Base-by-base conservation (phyloP, 1,140 invertebrate genomes). In the Cherax quadricarinatus region DNA sequence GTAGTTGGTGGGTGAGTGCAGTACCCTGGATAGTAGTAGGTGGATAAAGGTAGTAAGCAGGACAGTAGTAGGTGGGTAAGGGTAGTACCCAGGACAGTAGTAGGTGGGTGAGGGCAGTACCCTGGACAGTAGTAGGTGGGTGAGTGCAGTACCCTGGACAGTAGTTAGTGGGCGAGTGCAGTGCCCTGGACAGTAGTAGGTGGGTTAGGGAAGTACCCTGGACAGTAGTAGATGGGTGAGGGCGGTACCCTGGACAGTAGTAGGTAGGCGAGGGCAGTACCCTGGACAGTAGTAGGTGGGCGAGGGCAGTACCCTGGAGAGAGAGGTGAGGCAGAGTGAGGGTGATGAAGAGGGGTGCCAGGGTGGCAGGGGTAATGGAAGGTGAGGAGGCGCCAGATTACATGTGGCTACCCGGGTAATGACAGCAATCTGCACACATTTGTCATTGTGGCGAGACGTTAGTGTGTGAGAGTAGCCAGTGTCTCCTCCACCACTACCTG, bases 351-450 rank as follows among this genome's bases (percentile, higher is more conserved):
- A 16, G 81, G 5, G 60, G 60, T 84, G 60, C 82, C 30, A n/a
- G 30, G 30, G 24, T 7, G 53, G 14, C 4, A 60, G 81, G 53
- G 24, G 48, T 87, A 87, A 87, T 87, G 85, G 51, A 21, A 16
- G 85, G 85, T 87, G 85, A 57, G 48, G 66, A 66, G 85, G 24
- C 70, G 73, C 48, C 18, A 87, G 70, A 87, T 87, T 87, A 87
- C 85, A 78, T 53, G 21, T 79, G 85, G 41, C 70, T 18, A 6
- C 21, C 48, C 73, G 48, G 41, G 70, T 87, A 87, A 87, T 87
- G 85, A 87, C 70, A 24, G 85, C 70, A 87, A 87, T 87, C 85
- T 87, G 85, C 70, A 49, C 85, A 21, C 85, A 87, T 87, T 87
- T 87, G 85, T 87, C 85, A 87, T 79, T 87, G 85, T 48, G 60